Conservation (phyloP, 2,113 vertebrate genomes). For the Indicator indicator region DNA sequence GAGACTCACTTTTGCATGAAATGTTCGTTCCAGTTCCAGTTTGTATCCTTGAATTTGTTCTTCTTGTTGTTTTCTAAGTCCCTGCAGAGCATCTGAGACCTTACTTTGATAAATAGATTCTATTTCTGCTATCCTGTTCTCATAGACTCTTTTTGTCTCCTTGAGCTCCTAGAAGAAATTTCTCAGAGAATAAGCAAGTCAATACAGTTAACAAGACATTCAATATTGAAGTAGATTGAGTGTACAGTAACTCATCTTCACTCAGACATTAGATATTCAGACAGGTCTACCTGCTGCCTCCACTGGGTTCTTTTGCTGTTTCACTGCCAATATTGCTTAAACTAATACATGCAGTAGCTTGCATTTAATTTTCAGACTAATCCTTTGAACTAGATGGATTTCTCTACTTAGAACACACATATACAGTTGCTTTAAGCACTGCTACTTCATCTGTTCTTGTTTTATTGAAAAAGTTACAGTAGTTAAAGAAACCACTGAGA, state of each 20-base stretch:
- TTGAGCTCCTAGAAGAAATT: conserved; percentile 73
- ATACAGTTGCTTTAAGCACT: background rate
- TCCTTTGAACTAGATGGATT: background rate
- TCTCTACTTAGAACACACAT: background rate
- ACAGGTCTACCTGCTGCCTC: background rate
- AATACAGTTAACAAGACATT: background rate
- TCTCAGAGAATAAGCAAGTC: background rate
- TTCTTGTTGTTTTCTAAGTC: conserved; percentile 79
- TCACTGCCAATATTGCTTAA: background rate
- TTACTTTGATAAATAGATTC: conserved; percentile 74
- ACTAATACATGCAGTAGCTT: background rate
- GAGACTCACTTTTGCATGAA: conserved; percentile 76
- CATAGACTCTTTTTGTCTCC: conserved; percentile 74
- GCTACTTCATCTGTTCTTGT: background rate
- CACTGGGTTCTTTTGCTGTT: background rate
- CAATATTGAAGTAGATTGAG: background rate
- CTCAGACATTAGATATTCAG: background rate
- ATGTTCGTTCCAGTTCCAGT: conserved; percentile 80
- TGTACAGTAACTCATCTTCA: background rate
- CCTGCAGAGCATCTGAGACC: conserved; percentile 75
- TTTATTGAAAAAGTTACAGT: background rate
- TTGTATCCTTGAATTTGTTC: conserved; percentile 83
- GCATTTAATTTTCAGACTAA: background rate
- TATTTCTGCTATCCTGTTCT: conserved; percentile 78
- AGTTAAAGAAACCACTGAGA: background rate